Conservation (phyloP, 2,113 vertebrate species). For the Dipodomys stephensi region DNA sequence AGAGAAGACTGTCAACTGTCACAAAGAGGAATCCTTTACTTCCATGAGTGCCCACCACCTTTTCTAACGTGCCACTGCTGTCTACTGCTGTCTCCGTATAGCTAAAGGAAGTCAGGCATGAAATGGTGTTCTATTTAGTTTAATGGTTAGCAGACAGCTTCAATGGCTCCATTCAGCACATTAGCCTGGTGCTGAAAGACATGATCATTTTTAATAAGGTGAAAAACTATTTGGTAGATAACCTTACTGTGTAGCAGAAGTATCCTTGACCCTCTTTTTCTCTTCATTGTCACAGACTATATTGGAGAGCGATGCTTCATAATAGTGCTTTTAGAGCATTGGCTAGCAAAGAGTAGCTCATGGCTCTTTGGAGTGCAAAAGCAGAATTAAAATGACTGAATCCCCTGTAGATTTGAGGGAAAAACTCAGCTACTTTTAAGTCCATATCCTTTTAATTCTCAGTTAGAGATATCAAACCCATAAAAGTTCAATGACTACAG, state of each 20-base stretch:
- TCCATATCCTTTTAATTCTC: not conserved
- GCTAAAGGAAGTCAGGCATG: conserved; percentile 82
- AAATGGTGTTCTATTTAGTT: conserved; percentile 84
- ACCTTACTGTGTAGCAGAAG: conserved; percentile 54
- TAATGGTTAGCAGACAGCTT: conserved; percentile 79
- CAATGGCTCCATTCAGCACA: conserved; percentile 69
- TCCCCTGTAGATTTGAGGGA: not conserved
- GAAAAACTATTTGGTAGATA: conserved; percentile 68
- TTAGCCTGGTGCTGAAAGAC: conserved; percentile 75
- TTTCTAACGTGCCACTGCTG: conserved; percentile 8
- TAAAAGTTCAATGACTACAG: not conserved
- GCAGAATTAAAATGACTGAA: conserved; percentile 9
- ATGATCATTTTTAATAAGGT: conserved; percentile 83
- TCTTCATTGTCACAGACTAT: conserved; percentile 75
- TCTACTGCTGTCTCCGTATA: conserved; percentile 60
- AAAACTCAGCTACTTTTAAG: not conserved
- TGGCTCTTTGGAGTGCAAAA: not conserved
- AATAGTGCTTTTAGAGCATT: conserved; percentile 54
- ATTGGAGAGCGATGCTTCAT: conserved; percentile 50
- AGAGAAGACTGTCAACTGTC: conserved; percentile 29
- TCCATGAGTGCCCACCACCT: conserved; percentile 44
- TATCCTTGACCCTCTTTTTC: conserved; percentile 58
- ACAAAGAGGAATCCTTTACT: conserved; percentile 60
- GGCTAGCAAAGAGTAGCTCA: not conserved
- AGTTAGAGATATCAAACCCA: not conserved